Conservation (phyloP, 2,888 invertebrate genomes). For the Heliothis peltigera region DNA sequence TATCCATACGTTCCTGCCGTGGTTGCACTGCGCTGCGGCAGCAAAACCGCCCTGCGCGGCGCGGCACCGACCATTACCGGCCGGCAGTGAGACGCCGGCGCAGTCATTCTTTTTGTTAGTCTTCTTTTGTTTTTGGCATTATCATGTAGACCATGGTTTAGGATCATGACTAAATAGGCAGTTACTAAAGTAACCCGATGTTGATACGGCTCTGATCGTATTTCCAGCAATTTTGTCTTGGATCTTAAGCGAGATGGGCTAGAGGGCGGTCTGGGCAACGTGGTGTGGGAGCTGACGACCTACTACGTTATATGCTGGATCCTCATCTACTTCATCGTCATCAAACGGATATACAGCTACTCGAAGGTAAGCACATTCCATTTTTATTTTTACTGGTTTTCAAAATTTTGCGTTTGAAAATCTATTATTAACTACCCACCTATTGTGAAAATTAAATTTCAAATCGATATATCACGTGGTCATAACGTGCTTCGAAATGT, state of each 20-base stretch:
- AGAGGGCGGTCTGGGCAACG: constrained; percentile 77
- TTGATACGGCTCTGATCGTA: background rate
- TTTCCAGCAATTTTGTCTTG: constrained; percentile 81
- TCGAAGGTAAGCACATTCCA: constrained; percentile 76
- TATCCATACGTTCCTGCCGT: constrained; percentile 81
- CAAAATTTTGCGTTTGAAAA: too few relatives aligned
- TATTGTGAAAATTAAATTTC: too few relatives aligned
- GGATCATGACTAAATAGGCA: background rate
- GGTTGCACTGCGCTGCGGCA: constrained; percentile 84
- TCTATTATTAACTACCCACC: too few relatives aligned
- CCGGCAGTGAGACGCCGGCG: constrained; percentile 78
- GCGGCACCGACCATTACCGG: constrained; percentile 77
- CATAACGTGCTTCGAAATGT: background rate
- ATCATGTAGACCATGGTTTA: too few relatives aligned
- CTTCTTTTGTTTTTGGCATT: background rate
- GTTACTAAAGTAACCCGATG: background rate
- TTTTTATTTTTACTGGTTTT: too few relatives aligned
- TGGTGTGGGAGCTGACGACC: constrained; percentile 78
- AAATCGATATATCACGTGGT: too few relatives aligned
- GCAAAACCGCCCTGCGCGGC: constrained; percentile 82
- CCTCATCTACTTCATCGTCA: constrained; percentile 79
- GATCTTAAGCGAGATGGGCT: constrained; percentile 79
- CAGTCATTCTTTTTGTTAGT: constrained; percentile 85
- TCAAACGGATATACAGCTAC: constrained; percentile 84
- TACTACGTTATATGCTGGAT: constrained; percentile 83